These are phyloP conservation scores for Coleophora flavipennella DNA, from an alignment of 2,888 invertebrate species.

Conservation along the genomic window DNA sequence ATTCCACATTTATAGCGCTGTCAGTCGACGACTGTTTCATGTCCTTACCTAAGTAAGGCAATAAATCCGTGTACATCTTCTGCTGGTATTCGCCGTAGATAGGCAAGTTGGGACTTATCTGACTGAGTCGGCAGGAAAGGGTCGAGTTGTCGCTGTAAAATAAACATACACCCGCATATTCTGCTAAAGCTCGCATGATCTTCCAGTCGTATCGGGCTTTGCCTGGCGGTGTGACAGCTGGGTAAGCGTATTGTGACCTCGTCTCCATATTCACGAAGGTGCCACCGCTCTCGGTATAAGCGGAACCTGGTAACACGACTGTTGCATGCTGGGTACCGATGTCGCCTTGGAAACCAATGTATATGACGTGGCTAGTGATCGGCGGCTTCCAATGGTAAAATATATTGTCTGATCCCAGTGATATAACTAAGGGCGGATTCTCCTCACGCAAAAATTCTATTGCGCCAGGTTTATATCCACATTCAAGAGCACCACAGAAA, in stretches of 20 bases:
- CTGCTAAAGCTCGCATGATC: constrained; percentile 77
- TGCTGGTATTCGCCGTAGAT: constrained; percentile 34
- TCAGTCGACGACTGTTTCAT: neutral
- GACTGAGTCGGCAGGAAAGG: constrained; percentile 34
- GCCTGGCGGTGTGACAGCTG: constrained; percentile 93
- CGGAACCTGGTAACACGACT: constrained; percentile 92
- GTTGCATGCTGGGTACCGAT: constrained; percentile 91
- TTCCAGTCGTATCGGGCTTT: constrained; percentile 98
- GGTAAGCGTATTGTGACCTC: constrained; percentile 88
- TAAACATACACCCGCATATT: constrained; percentile 36
- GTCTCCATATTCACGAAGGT: constrained; percentile 98
- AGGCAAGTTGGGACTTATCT: constrained; percentile 52
- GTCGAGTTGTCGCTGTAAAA: constrained; percentile 36
- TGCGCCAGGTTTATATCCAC: constrained; percentile 89
- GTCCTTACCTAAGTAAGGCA: too few relatives aligned
- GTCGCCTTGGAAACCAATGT: constrained; percentile 96
- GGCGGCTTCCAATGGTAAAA: constrained; percentile 83
- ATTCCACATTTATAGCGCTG: constrained; percentile 28
- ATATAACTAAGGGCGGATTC: constrained; percentile 85
- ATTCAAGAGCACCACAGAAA: constrained; percentile 94
- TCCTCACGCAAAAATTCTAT: constrained; percentile 65
- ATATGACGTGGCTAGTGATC: constrained; percentile 86
- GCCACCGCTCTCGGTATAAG: constrained; percentile 97
- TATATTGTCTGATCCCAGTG: constrained; percentile 94
- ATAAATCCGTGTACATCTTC: constrained; percentile 26